Percentiles rank a stretch among this genome's conserved stretches.
Evolutionary conservation across 2,797 vertebrate species (phyloP).

Genomic region (Mycteria americana): DNA sequence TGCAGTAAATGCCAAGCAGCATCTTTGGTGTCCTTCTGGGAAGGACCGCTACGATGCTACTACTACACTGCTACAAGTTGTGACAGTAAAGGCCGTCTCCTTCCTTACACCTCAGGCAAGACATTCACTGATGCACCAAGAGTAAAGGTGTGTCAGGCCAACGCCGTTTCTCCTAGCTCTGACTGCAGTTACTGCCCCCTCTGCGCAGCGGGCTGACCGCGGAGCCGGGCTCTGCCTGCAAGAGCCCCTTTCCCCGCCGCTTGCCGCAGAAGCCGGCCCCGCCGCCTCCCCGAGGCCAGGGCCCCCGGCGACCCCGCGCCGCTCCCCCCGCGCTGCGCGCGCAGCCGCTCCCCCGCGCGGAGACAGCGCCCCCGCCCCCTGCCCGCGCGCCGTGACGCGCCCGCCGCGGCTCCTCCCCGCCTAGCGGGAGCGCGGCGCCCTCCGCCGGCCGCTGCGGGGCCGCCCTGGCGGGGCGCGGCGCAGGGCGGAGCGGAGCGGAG

Average conservation of each 20-base stretch:
- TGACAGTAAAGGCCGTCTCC: neutral
- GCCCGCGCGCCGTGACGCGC: neutral
- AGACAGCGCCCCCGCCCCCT: no score
- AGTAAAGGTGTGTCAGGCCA: fast-evolving
- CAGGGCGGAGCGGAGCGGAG: neutral
- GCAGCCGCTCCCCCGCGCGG: no score
- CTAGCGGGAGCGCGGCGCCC: neutral
- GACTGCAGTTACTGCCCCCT: fast-evolving
- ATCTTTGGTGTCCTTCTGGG: neutral
- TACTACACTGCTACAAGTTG: neutral
- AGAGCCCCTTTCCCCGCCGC: fast-evolving
- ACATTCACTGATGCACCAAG: neutral
- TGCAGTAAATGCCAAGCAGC: neutral
- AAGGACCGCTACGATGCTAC: neutral
- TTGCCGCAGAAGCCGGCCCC: no score
- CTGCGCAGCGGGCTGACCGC: fast-evolving
- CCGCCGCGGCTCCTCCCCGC: neutral
- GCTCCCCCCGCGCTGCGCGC: no score
- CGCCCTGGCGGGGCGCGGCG: neutral
- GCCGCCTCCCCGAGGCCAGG: neutral
- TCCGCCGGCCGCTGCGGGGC: neutral
- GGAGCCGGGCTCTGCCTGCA: neutral
- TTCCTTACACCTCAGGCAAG: neutral
- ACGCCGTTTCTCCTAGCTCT: fast-evolving
- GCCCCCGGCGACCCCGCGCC: no score